A percentile compares a stretch with the other conserved stretches of the same genome.
Conservation (phyloP, 2,888 invertebrate species). For the Phyto melanocephala region DNA sequence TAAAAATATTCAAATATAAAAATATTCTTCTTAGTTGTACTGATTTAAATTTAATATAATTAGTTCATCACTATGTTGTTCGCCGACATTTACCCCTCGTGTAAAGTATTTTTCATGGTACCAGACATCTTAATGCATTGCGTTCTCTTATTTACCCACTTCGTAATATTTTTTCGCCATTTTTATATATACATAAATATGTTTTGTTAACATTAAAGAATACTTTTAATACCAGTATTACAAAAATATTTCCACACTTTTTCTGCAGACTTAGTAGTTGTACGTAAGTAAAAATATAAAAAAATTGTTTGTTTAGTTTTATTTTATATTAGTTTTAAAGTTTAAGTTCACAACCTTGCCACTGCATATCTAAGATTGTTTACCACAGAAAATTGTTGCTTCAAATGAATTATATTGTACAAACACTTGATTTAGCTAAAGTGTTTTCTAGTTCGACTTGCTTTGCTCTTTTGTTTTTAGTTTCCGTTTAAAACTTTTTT, state of each 20-base stretch:
- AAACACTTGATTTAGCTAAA: not conserved
- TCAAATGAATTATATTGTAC: not conserved
- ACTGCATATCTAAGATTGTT: not conserved
- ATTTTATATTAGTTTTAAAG: constrained; percentile 32
- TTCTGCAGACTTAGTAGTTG: too few species aligned
- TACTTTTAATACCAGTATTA: too few species aligned
- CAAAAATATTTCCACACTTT: too few species aligned
- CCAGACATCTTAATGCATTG: constrained; percentile 16
- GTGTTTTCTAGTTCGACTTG: not conserved
- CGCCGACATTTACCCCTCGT: not conserved
- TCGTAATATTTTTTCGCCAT: not conserved
- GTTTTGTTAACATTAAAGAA: not conserved
- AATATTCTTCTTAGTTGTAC: too few species aligned
- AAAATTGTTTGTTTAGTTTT: not conserved
- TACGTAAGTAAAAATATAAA: not conserved
- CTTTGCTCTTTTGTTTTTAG: not conserved
- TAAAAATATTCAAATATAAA: too few species aligned
- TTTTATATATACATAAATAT: not conserved
- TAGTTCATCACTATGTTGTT: constrained; percentile 29
- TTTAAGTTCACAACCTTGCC: constrained; percentile 53
- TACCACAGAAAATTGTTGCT: constrained; percentile 4
- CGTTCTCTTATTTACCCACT: constrained; percentile 14
- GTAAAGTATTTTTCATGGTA: not conserved
- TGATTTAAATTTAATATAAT: constrained; percentile 9
- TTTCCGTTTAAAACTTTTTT: not conserved